phyloP scores from a whole-genome alignment of 2,797 vertebrate species.

The Gymnoscopelus microlampas region DNA sequence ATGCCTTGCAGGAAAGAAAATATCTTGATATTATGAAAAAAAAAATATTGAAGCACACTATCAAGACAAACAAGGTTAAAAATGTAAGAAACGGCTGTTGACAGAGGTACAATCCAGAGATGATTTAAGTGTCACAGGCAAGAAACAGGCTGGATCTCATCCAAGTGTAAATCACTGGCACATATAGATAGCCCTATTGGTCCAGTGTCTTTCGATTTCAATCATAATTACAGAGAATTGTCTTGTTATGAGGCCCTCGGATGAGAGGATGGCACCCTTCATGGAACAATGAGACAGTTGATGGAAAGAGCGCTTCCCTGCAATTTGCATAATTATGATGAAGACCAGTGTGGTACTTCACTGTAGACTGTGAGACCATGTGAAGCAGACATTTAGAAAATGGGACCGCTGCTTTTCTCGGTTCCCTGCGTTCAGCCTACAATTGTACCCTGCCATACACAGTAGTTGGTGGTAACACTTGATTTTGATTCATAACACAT shows the following conservation, averaged over 20 bases:
- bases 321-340: conserved; percentile 58
- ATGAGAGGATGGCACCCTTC: conserved; percentile 37
- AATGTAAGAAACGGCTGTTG: conserved; percentile 16
- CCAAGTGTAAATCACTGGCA: conserved; percentile 44
- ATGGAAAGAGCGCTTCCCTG: conserved; percentile 16
- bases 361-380: neutral
- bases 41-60: no score
- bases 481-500: conserved; percentile 22
- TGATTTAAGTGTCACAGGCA: conserved; percentile 49
- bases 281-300: conserved; percentile 41
- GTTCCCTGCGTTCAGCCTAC: neutral
- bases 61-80: neutral
- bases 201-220: conserved; percentile 16
- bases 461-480: conserved; percentile 5
- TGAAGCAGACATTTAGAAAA: conserved; percentile 45
- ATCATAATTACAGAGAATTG: conserved; percentile 48
- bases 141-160: conserved; percentile 34
- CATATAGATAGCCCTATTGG: conserved; percentile 47
- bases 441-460: conserved; percentile 8
- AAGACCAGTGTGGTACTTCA: conserved; percentile 14
- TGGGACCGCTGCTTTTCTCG: conserved; percentile 29
- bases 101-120: conserved; percentile 20
- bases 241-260: conserved; percentile 41
- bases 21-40: no score
- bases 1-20: no score